Base-by-base conservation (phyloP, 2,888 invertebrate genomes). In the Thymelicus lineola region DNA sequence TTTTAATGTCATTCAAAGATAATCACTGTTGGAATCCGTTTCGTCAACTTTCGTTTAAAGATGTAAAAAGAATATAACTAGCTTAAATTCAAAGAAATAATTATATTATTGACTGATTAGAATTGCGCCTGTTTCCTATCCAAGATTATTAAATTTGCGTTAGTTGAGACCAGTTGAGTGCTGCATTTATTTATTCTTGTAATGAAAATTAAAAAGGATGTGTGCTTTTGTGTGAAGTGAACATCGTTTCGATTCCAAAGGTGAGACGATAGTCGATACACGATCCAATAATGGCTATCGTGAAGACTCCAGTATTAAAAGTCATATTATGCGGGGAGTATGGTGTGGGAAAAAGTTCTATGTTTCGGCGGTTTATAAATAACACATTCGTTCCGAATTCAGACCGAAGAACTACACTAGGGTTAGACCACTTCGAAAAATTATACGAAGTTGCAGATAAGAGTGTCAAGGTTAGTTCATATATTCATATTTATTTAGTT, bases 251-350 rank as follows among this genome's bases (percentile, higher is more conserved):
- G 17, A 50, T 7, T 10, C 42, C 38, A 38, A 38, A 9, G 38
- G 20, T 53, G 20, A 53, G 12, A 53, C 53, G 53, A 53, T 20
- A 20, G 4, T 20, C 17, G 17, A 50, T 9, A 17, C 50, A 53
- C 17, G 17, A 50, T 9, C 17, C 50, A 68, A 79, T 71, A 75
- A 97, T 97, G 98, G 97, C 97, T 83, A 95, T 96, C 80, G 95
- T 97, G 69, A 96, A 96, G 90, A 95, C 97, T 78, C 97, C 98
- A 35, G 97, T 97, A 80, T 96, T 97, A 79, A 98, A 98, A 95
- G 97, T 99, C 48, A 98, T 99, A 82, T 94, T 99, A 72, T 98
- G 98, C 89, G 98, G 99, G 53, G 98, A 99, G 94, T 99, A 97
- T 91, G 98, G 98, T 70, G 98, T 98, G 28, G 98, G 99, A 48